A percentile compares a stretch with the other conserved stretches of the same genome.
phyloP scores from a whole-genome alignment of 2,888 invertebrate genomes.

The Drosophila peninsularis region DNA sequence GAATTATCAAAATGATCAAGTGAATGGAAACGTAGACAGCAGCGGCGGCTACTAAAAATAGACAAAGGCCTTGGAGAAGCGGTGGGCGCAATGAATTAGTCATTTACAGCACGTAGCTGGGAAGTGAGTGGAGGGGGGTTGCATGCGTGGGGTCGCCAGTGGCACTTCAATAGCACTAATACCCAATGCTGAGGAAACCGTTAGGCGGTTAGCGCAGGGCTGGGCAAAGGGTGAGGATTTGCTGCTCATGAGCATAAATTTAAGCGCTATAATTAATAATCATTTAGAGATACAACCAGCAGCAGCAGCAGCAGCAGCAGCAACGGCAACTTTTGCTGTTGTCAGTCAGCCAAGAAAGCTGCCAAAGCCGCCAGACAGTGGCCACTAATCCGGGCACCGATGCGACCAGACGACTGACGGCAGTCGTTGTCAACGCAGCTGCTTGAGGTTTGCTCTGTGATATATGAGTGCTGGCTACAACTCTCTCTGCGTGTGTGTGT shows the following conservation, averaged over 20 bases:
- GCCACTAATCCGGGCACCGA: conserved; percentile 59
- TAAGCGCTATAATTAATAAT: conserved; percentile 76
- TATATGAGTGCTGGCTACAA: conserved; percentile 50
- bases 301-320: conserved; percentile 3
- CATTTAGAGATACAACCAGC: conserved; percentile 64
- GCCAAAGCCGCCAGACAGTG: conserved; percentile 50
- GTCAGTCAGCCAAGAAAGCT: conserved; percentile 56
- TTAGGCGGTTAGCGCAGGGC: conserved; percentile 9
- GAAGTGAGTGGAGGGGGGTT: not conserved
- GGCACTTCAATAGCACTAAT: conserved; percentile 47
- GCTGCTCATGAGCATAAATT: conserved; percentile 49
- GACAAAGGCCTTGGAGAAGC: conserved; percentile 54
- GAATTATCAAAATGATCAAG: conserved; percentile 50
- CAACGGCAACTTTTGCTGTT: conserved; percentile 49
- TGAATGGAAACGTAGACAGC: conserved; percentile 49
- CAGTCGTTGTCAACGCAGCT: conserved; percentile 58
- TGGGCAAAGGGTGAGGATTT: conserved; percentile 12
- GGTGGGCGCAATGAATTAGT: conserved; percentile 67
- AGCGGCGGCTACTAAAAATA: conserved; percentile 70
- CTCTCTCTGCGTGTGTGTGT: conserved; percentile 46
- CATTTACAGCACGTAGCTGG: conserved; percentile 72
- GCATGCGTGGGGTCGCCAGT: conserved; percentile 64
- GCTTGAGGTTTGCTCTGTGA: conserved; percentile 67
- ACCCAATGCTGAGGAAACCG: conserved; percentile 12
- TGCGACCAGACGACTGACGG: conserved; percentile 6